phyloP scores from a whole-genome alignment of 2,888 invertebrate species.

The Cephus rjabovi region DNA sequence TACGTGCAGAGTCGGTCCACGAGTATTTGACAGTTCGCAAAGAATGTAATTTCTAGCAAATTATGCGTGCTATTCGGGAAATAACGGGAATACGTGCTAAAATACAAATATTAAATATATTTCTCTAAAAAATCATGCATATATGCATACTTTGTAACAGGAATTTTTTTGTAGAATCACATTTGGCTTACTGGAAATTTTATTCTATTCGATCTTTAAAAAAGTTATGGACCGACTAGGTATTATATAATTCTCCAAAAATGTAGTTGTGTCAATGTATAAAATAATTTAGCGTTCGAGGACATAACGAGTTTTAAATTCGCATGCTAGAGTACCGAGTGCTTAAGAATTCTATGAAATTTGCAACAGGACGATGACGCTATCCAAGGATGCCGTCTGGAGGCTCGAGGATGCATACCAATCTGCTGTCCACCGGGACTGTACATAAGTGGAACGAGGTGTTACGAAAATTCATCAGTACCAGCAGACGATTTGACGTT shows the following conservation, averaged over 20 bases:
- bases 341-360: neutral
- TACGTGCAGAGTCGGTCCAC: neutral
- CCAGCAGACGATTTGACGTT: conserved; percentile 24
- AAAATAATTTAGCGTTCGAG: neutral
- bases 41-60: too few relatives aligned
- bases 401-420: conserved; percentile 22
- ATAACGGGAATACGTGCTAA: too few relatives aligned
- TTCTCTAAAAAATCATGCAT: too few relatives aligned
- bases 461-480: conserved; percentile 18
- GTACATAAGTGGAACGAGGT: conserved; percentile 27
- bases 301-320: neutral
- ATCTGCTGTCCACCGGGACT: conserved; percentile 44
- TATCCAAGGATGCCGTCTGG: neutral
- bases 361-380: neutral
- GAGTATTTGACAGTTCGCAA: too few relatives aligned
- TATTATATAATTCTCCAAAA: too few relatives aligned
- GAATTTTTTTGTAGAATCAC: too few relatives aligned
- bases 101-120: too few relatives aligned
- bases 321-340: neutral
- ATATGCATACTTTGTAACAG: too few relatives aligned
- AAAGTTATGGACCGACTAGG: too few relatives aligned
- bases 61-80: too few relatives aligned
- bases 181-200: too few relatives aligned
- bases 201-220: too few relatives aligned
- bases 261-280: neutral